Evolutionary conservation across 2,113 vertebrate species (phyloP).

Genomic region (Ictidomys tridecemlineatus): DNA sequence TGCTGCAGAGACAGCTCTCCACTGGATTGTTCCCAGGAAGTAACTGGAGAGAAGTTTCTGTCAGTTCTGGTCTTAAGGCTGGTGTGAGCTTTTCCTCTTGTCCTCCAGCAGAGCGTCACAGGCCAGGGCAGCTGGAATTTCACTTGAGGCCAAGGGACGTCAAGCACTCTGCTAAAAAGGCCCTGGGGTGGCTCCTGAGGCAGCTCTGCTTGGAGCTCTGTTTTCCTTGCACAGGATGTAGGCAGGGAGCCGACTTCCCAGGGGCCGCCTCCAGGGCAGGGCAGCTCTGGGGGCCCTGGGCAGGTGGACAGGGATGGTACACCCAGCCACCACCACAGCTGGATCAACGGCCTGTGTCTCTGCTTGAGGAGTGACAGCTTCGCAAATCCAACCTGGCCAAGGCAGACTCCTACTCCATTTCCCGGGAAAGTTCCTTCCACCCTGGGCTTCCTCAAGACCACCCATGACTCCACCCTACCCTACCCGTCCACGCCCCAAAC

Average conservation of each 20-base stretch:
- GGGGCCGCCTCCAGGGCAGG: not conserved
- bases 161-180: not conserved
- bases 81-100: not conserved
- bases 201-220: not conserved
- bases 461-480: too few species aligned
- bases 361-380: too few species aligned
- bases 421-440: too few species aligned
- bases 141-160: not conserved
- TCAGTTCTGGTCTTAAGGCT: not conserved
- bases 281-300: not conserved
- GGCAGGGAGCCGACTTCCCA: not conserved
- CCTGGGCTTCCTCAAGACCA: too few species aligned
- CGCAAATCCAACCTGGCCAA: too few species aligned
- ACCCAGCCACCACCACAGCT: not conserved
- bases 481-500: too few species aligned
- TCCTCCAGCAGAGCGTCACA: not conserved
- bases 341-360: too few species aligned
- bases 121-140: not conserved
- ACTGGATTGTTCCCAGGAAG: constrained; percentile 20
- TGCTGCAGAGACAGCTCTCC: not conserved
- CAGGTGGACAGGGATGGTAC: not conserved
- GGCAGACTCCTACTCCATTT: too few species aligned
- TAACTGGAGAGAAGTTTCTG: not conserved
- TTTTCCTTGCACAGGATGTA: not conserved
- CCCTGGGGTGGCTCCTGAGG: rapidly evolving